Evolutionary conservation across 2,888 invertebrate species (phyloP), one percentile per base, ranked within the genome.

Genomic region (Drosophila mayaguana): DNA sequence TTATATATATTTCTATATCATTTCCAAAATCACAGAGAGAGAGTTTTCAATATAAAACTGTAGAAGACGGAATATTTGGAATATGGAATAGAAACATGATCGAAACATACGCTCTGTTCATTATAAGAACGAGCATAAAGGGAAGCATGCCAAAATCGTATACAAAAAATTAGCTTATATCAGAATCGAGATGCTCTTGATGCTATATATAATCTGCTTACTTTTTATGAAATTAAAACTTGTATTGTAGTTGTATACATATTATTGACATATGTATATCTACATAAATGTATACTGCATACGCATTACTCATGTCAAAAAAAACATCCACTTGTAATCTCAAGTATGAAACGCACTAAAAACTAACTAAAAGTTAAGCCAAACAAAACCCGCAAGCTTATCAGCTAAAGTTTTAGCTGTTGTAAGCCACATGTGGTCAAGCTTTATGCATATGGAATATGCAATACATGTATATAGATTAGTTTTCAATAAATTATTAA

Each of bases 401-500:
- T 32, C 50, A 20, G 50, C 50, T 50, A 20, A 32, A 34, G 50
- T 20, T 34, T 18, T 50, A 8, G 50, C 50, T 20, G 6, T 6
- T 34, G 34, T 50, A 34, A 34, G 18, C 50, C 50, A 50, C 50
- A 50, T 50, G 50, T 50, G 50, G 50, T 34, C 34, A 20, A 34
- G 34, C 14, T 50, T 11, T 48, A 18, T 12, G 25, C 32, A 50
- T 50, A 50, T 50, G 32, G 18, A 50, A 34, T 20, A 14, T 14
- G 32, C 18, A 25, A 38, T 38, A 25, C 38, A 54, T 38, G n/a
- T 38, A 38, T 38, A 25, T 25, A 38, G 53, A 54, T 54, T 54
- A 54, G 36, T 54, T 12, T 54, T 54, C 22, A 54, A 54, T 54
- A 54, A 54, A 25, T 54, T 38, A 54, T 38, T 12, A 54, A 54